Evolutionary conservation across 2,888 invertebrate genomes (phyloP).

Genomic region (Glyphotaelius pellucidus): DNA sequence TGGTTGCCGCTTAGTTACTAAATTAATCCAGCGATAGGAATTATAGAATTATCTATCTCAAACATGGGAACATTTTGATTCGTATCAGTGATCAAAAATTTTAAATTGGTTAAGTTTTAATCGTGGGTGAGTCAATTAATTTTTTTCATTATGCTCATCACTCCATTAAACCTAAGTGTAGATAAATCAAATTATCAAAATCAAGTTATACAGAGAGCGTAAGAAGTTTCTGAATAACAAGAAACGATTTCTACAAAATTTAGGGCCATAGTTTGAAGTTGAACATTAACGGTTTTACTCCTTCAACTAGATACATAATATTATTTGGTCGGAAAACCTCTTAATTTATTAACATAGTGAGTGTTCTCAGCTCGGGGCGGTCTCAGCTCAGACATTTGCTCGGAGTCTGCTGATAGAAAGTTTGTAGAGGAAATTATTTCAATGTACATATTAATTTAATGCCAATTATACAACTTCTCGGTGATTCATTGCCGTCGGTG

Average conservation of each 20-base stretch:
- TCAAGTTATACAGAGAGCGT: not conserved
- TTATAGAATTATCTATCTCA: no score
- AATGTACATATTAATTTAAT: constrained; percentile 19
- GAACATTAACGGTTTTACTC: not conserved
- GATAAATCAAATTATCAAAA: not conserved
- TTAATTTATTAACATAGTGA: constrained; percentile 15
- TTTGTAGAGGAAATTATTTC: constrained; percentile 7
- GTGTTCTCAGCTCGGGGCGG: not conserved
- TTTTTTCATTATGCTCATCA: not conserved
- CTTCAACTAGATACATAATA: not conserved
- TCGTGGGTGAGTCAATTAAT: not conserved
- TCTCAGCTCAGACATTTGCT: not conserved
- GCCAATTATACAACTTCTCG: not conserved
- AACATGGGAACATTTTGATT: no score
- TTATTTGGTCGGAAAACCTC: not conserved
- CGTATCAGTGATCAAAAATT: not conserved
- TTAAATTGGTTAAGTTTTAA: not conserved
- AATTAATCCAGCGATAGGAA: no score
- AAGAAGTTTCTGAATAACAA: not conserved
- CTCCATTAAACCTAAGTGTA: not conserved
- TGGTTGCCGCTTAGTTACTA: no score
- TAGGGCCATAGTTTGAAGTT: not conserved
- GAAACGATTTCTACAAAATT: not conserved
- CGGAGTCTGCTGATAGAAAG: not conserved
- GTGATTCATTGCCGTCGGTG: not conserved